Percentiles rank a stretch among this genome's conserved stretches.
phyloP scores from a whole-genome alignment of 2,113 vertebrate genomes.

The Peromyscus leucopus region DNA sequence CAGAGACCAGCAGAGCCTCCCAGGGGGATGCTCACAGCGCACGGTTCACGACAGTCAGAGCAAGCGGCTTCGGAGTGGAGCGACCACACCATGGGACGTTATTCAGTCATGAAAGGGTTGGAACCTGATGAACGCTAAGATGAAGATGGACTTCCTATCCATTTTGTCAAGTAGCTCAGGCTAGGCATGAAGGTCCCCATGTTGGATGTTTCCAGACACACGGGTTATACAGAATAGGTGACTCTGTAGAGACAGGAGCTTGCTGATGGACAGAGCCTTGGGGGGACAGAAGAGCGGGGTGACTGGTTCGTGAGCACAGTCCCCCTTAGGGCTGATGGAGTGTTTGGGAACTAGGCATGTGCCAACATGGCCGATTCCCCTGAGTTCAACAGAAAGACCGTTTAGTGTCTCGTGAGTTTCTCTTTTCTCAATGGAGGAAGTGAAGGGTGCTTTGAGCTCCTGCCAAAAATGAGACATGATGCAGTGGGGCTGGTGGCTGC shows the following conservation, averaged over 20 bases:
- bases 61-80: accelerated
- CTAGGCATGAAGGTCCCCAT: neutral
- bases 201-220: accelerated
- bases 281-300: accelerated
- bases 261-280: neutral
- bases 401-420: neutral
- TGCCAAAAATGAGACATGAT: accelerated
- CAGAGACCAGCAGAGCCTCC: neutral
- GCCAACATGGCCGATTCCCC: accelerated
- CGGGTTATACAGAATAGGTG: accelerated
- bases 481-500: neutral
- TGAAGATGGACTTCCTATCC: accelerated
- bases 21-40: accelerated
- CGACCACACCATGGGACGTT: accelerated
- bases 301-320: accelerated
- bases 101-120: accelerated
- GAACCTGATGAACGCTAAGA: accelerated
- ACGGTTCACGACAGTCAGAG: accelerated
- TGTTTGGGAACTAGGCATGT: neutral
- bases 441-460: accelerated
- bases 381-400: neutral
- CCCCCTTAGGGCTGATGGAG: neutral
- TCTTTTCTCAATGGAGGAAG: neutral
- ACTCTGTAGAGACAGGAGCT: neutral
- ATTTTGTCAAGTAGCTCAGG: accelerated